Evolutionary conservation across 2,113 vertebrate genomes (phyloP), one percentile per base, ranked within the genome.

Genomic region (Pomatorhinus ruficollis): DNA sequence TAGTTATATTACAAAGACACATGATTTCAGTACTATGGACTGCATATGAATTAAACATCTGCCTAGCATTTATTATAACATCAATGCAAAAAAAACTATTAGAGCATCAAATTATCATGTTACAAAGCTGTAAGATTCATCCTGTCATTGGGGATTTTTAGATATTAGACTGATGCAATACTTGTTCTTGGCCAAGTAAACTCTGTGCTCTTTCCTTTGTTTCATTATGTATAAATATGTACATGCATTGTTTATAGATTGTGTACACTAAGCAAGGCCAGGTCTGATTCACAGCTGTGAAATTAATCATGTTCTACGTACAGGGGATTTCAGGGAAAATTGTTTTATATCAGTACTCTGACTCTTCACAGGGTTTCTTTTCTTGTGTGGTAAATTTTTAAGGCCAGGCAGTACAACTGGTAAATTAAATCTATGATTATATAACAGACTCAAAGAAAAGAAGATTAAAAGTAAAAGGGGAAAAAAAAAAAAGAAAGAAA

Each of bases 11-110:
- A 39, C 42, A 82, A 84, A 68, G 56, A 72, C 19, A 61, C 28
- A 30, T 71, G 17, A 9, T 81, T 91, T 89, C 65, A 79, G 60
- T 87, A 68, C 59, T 93, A 23, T 42, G 18, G 22, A 59, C 42
- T 90, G 90, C 14, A 90, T 74, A 16, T 63, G 72, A 94, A 88
- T 82, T 42, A 84, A 95, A 94, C 90, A 96, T 95, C 94, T 96
- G 87, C 44, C 80, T 64, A 44, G 18, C 61, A 66, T 85, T 88
- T 89, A 47, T 47, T 47, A 40, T 31, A 76, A 53, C 11, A 83
- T 53, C 53, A 61, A 54, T 40, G 13, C 4, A 45, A 74, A 75
- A 75, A 69, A 72, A 2, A 2, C 40, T 90, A 86, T 70, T 96
- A 95, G 31, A 88, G 15, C 45, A 93, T 88, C 87, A 93, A 87